Evolutionary conservation across 2,888 invertebrate species (phyloP), one percentile per base, ranked within the genome.

Genomic region (Dryobota labecula): DNA sequence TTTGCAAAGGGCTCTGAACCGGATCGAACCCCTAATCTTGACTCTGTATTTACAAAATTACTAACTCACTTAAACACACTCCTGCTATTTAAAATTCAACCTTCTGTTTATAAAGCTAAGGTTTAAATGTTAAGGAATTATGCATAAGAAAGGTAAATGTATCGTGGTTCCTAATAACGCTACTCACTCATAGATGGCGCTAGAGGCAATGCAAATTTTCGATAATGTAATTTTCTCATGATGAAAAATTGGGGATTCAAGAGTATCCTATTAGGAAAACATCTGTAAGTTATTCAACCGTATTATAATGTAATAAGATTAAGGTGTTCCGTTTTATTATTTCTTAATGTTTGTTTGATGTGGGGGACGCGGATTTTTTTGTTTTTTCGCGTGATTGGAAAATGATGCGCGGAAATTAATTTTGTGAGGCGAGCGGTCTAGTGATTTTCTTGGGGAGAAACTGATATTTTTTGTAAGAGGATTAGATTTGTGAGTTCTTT

Each of bases 261-360:
- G 79, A 82, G 90, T 92, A 93, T 94, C 92, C 92, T 94, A 94
- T 95, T 94, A 93, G 90, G 88, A 95, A 94, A 95, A 94, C 94
- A 94, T 94, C 92, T 93, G 92, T 92, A 94, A 95, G 94, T 93
- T 94, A 94, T 94, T 94, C 93, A 87, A 89, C 90, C 91, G 91
- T 93, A 94, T 94, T 93, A 94, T 93, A 92, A 92, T 90, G 90
- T 94, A 93, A 95, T 93, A 92, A 94, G 95, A 95, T 95, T 94
- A 94, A 90, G 95, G 92, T 92, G 92, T 88, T 84, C 60, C 80
- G 76, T 87, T 88, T 92, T 94, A 93, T 94, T 94, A 94, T 94
- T 93, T 94, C 92, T 88, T 94, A 94, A 95, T 94, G 94, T 93
- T 87, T 90, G 83, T 95, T 94, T 94, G 92, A 94, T 95, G 87